Conservation (phyloP, 2,797 vertebrate genomes). For the Pelochelys cantorii region DNA sequence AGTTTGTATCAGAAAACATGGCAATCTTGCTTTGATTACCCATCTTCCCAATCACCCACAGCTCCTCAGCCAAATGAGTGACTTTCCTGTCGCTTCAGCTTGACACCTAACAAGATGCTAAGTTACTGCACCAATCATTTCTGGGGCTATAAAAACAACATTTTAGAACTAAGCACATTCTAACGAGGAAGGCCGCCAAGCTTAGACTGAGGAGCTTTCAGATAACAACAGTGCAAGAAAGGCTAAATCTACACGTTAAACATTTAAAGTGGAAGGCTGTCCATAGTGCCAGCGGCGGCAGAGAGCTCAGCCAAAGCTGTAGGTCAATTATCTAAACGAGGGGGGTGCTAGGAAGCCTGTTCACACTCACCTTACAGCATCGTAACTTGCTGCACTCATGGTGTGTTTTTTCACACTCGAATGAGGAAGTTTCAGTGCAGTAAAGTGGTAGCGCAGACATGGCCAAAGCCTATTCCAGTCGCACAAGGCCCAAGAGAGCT, state of each 20-base stretch:
- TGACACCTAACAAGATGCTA: not conserved
- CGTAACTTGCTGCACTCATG: too few relatives aligned
- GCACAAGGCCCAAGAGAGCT: not conserved
- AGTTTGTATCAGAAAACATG: not conserved
- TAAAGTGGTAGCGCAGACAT: too few relatives aligned
- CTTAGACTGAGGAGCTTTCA: not conserved
- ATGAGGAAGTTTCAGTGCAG: too few relatives aligned
- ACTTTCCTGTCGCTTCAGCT: fast-evolving
- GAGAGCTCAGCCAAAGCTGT: too few relatives aligned
- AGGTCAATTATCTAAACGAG: too few relatives aligned
- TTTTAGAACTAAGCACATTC: not conserved
- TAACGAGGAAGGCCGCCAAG: not conserved
- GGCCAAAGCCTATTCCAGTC: not conserved
- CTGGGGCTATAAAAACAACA: not conserved
- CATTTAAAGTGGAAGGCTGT: too few relatives aligned
- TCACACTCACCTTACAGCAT: too few relatives aligned
- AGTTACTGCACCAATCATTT: not conserved
- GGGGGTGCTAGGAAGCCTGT: too few relatives aligned
- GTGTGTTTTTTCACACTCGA: too few relatives aligned
- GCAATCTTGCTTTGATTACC: not conserved
- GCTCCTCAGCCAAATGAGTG: not conserved
- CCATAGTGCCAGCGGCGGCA: too few relatives aligned
- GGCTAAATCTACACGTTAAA: too few relatives aligned
- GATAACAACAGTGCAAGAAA: not conserved
- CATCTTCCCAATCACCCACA: not conserved